Evolutionary conservation across 1,140 invertebrate genomes (phyloP).

Genomic region (Drosophila fuyamai): DNA sequence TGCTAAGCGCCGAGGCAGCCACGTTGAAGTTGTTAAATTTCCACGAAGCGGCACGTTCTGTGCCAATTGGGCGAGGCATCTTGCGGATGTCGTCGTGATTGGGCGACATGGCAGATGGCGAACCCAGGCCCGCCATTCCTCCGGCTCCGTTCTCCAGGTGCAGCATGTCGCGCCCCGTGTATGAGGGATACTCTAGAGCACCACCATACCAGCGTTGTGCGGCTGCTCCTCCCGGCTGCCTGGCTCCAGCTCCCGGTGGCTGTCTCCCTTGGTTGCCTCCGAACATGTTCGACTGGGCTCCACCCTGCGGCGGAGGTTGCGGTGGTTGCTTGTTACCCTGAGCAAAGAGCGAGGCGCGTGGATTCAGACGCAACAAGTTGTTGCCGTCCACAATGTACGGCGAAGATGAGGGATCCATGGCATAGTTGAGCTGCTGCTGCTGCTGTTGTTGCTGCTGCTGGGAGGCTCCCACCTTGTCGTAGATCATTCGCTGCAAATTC

Average conservation of each 20-base stretch:
- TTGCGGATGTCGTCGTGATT: constrained; percentile 89
- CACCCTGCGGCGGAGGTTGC: constrained; percentile 34
- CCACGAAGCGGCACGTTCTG: constrained; percentile 89
- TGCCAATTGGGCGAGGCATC: constrained; percentile 91
- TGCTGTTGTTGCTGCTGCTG: constrained; percentile 35
- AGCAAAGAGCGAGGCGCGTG: constrained; percentile 42
- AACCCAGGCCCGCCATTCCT: constrained; percentile 61
- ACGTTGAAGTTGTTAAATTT: constrained; percentile 85
- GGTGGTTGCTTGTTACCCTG: constrained; percentile 56
- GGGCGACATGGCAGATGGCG: constrained; percentile 88
- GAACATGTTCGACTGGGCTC: constrained; percentile 57
- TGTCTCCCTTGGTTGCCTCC: constrained; percentile 58
- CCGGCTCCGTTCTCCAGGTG: constrained; percentile 75
- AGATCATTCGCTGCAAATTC: constrained; percentile 45
- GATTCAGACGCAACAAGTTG: constrained; percentile 57
- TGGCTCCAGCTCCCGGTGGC: constrained; percentile 29
- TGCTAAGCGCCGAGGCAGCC: constrained; percentile 39
- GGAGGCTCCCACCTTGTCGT: constrained; percentile 48
- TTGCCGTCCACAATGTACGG: constrained; percentile 59
- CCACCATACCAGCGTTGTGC: constrained; percentile 79
- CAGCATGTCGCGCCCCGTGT: constrained; percentile 69
- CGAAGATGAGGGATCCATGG: constrained; percentile 37
- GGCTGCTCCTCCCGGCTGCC: constrained; percentile 40
- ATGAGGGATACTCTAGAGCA: constrained; percentile 66
- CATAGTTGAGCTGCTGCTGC: constrained; percentile 52